These are phyloP conservation scores for Epiperipatus broadwayi DNA, from an alignment of 2,888 invertebrate genomes.

Conservation along the genomic window DNA sequence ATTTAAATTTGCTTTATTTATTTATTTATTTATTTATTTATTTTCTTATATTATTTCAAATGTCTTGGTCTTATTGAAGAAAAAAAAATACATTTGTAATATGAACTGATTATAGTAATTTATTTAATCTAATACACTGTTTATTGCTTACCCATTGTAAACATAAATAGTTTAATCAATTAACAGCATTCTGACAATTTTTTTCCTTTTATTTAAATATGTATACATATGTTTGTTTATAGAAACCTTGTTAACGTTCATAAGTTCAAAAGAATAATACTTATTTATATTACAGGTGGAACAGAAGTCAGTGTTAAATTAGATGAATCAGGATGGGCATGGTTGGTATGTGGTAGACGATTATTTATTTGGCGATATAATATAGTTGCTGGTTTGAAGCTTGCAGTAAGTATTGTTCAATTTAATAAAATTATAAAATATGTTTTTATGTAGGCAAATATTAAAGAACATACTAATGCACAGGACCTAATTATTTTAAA, in stretches of 20 bases:
- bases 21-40: too few relatives aligned
- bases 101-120: not conserved
- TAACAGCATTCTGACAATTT: too few relatives aligned
- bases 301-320: slow-evolving; percentile 39
- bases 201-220: not conserved
- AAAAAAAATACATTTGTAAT: too few relatives aligned
- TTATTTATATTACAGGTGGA: slow-evolving; percentile 26
- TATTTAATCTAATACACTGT: slow-evolving; percentile 7
- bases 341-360: slow-evolving; percentile 66
- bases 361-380: slow-evolving; percentile 54
- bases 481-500: too few relatives aligned
- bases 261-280: not conserved
- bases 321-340: slow-evolving; percentile 52
- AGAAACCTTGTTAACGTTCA: slow-evolving; percentile 23
- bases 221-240: slow-evolving; percentile 29
- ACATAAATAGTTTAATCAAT: too few relatives aligned
- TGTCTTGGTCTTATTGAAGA: too few relatives aligned
- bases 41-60: too few relatives aligned
- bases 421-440: not conserved
- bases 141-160: too few relatives aligned
- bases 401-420: not conserved
- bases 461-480: too few relatives aligned
- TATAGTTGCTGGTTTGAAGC: slow-evolving; percentile 17
- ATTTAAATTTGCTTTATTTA: too few relatives aligned
- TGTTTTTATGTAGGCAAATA: too few relatives aligned